These are phyloP conservation scores for Chalcis sispes DNA, from an alignment of 2,888 invertebrate species.

Conservation along the genomic window DNA sequence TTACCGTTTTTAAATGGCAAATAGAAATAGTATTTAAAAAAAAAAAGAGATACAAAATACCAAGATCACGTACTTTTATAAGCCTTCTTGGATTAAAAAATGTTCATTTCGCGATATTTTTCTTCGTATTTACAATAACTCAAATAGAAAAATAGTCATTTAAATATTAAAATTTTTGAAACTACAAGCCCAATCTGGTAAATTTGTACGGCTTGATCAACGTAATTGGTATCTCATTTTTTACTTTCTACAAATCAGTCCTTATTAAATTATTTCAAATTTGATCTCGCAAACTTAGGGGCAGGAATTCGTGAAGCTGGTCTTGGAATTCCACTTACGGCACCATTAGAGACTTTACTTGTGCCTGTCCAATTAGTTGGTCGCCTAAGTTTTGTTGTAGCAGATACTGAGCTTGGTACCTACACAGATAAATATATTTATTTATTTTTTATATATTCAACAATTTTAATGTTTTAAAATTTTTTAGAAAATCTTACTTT, in stretches of 20 bases:
- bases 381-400: slow-evolving; percentile 65
- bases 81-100: slow-evolving; percentile 37
- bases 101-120: not conserved
- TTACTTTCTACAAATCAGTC: slow-evolving; percentile 38
- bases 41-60: slow-evolving; percentile 54
- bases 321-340: slow-evolving; percentile 72
- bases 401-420: slow-evolving; percentile 30
- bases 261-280: slow-evolving; percentile 54
- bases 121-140: slow-evolving; percentile 54
- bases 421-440: not conserved
- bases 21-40: slow-evolving; percentile 31
- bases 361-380: slow-evolving; percentile 68
- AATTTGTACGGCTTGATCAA: slow-evolving; percentile 48
- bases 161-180: slow-evolving; percentile 27
- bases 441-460: not conserved
- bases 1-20: slow-evolving; percentile 48
- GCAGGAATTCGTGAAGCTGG: slow-evolving; percentile 73
- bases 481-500: slow-evolving; percentile 51
- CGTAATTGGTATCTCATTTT: slow-evolving; percentile 43
- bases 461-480: slow-evolving; percentile 1
- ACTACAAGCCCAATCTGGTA: slow-evolving; percentile 35
- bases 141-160: slow-evolving; percentile 54
- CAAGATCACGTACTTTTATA: slow-evolving; percentile 35
- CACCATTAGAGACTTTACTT: slow-evolving; percentile 60
- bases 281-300: slow-evolving; percentile 64